These are phyloP conservation scores for Bryconaethiops microstoma DNA, from an alignment of 2,797 vertebrate genomes.

Conservation along the genomic window DNA sequence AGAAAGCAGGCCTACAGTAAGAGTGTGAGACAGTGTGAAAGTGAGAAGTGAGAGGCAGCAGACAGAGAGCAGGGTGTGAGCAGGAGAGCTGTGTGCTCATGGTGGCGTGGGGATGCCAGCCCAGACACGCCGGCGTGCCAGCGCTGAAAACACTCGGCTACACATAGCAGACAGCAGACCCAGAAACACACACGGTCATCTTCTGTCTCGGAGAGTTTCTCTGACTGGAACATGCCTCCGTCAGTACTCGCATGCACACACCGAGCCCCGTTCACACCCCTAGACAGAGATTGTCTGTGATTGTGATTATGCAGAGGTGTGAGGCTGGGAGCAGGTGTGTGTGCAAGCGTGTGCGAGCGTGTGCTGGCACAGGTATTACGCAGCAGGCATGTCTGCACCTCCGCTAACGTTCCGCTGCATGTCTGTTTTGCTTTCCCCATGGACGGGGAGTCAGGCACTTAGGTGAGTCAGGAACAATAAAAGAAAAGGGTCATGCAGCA, in stretches of 20 bases:
- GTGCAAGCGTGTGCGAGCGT: slow-evolving; percentile 28
- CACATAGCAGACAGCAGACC: slow-evolving; percentile 47
- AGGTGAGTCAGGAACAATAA: slow-evolving; percentile 38
- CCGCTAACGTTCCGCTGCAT: slow-evolving; percentile 40
- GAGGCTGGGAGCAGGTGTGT: slow-evolving; percentile 29
- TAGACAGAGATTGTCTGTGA: slow-evolving; percentile 25
- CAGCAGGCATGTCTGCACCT: slow-evolving; percentile 46
- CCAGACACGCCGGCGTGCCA: slow-evolving; percentile 53
- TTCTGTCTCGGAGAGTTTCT: slow-evolving; percentile 28
- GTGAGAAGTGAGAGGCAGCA: slow-evolving; percentile 50
- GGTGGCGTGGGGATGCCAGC: slow-evolving; percentile 47
- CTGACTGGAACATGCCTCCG: slow-evolving; percentile 11
- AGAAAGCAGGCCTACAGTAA: background rate
- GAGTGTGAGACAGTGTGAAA: slow-evolving; percentile 35
- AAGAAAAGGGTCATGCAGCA: slow-evolving; percentile 10
- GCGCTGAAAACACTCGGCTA: slow-evolving; percentile 37
- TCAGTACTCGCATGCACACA: slow-evolving; percentile 26
- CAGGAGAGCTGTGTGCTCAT: slow-evolving; percentile 44
- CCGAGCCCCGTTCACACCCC: slow-evolving; percentile 22
- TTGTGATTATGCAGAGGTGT: slow-evolving; percentile 32
- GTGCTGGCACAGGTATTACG: slow-evolving; percentile 38
- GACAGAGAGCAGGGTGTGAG: slow-evolving; percentile 49
- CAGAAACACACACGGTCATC: slow-evolving; percentile 30
- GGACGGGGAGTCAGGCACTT: slow-evolving; percentile 26
- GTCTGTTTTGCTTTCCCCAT: slow-evolving; percentile 46